Percentiles rank a stretch among this genome's conserved stretches.
These are phyloP conservation scores for Rostratula benghalensis DNA, from an alignment of 2,113 vertebrate genomes.

Conservation along the genomic window DNA sequence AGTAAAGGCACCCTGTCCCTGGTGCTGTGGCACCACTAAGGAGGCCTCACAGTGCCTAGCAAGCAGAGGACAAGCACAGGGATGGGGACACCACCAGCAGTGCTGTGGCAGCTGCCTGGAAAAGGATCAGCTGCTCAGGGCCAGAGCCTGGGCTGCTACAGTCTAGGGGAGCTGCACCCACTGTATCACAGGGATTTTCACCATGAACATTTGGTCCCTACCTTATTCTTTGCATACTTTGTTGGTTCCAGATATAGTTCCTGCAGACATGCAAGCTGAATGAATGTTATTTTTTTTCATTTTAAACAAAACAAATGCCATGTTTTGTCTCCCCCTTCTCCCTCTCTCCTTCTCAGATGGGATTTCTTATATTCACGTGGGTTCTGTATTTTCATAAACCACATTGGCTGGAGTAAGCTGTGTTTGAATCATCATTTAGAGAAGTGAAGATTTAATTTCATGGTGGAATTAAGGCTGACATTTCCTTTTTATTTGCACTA, in stretches of 20 bases:
- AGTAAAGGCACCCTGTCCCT: background rate
- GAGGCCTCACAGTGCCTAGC: background rate
- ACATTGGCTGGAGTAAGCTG: background rate
- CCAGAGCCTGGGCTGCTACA: background rate
- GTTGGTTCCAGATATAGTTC: background rate
- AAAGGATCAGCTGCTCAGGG: background rate
- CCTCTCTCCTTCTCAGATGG: background rate
- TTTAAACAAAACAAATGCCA: background rate
- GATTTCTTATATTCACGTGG: background rate
- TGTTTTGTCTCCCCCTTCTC: background rate
- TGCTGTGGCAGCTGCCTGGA: background rate
- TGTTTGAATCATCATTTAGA: slow-evolving; percentile 51
- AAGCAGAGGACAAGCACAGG: background rate
- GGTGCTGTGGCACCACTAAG: background rate
- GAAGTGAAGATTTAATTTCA: slow-evolving; percentile 69
- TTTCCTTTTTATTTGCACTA: slow-evolving; percentile 71
- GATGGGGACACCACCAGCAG: background rate
- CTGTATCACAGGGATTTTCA: background rate
- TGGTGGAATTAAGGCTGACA: slow-evolving; percentile 68
- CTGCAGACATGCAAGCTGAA: background rate
- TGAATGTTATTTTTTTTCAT: background rate
- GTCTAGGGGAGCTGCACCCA: background rate
- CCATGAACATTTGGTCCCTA: background rate
- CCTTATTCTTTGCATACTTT: background rate
- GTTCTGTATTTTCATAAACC: background rate